phyloP scores from a whole-genome alignment of 1,140 invertebrate species.

The Hyposmocoma kahamanoa region DNA sequence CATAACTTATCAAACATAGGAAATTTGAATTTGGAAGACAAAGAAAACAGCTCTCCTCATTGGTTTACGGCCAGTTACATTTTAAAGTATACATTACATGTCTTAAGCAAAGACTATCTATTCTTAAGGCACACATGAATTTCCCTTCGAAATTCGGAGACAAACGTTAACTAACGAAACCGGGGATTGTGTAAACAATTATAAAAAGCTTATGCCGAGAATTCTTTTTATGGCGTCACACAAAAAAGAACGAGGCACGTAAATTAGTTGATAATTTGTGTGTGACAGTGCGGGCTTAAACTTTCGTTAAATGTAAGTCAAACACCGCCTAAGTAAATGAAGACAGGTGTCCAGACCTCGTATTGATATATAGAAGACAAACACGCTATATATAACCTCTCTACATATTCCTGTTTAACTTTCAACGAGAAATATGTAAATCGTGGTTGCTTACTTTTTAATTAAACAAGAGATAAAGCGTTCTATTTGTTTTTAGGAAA shows the following conservation, averaged over 20 bases:
- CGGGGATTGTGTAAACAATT: constrained; percentile 38
- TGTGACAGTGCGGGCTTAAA: constrained; percentile 50
- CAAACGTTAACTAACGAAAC: constrained; percentile 26
- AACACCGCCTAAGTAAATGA: constrained; percentile 68
- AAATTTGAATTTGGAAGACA: no score
- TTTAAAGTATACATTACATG: no score
- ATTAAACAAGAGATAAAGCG: constrained; percentile 66
- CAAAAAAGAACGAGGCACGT: constrained; percentile 54
- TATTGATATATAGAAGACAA: constrained; percentile 61
- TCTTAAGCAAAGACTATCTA: no score
- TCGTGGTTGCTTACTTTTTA: constrained; percentile 56
- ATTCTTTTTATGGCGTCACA: constrained; percentile 41
- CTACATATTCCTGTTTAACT: constrained; percentile 30
- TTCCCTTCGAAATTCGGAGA: no score
- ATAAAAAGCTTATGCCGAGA: constrained; percentile 54
- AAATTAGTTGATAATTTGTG: constrained; percentile 72
- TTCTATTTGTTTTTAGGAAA: constrained; percentile 50
- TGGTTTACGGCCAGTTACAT: no score
- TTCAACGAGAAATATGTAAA: constrained; percentile 51
- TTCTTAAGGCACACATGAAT: no score
- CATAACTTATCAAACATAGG: no score
- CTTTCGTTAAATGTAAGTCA: constrained; percentile 66
- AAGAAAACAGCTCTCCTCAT: no score
- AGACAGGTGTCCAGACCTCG: constrained; percentile 57
- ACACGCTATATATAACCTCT: constrained; percentile 20